phyloP scores from a whole-genome alignment of 2,888 invertebrate genomes.

The Drosophila diplacantha region DNA sequence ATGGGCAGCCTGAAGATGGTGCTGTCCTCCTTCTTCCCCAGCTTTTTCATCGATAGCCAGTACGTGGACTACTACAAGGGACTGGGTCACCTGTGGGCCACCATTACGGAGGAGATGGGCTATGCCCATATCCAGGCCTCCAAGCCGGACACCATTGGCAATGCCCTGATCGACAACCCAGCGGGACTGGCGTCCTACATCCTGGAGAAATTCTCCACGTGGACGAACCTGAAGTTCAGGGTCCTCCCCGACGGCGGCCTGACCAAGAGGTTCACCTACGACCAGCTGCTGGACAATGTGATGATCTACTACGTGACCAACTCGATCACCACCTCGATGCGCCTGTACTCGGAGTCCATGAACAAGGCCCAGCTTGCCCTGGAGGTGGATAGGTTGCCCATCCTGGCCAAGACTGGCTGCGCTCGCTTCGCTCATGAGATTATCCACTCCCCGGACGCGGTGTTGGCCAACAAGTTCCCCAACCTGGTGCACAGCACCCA shows the following conservation, averaged over 20 bases:
- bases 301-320: constrained; percentile 89
- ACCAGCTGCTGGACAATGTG: constrained; percentile 83
- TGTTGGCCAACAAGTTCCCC: constrained; percentile 81
- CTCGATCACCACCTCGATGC: constrained; percentile 84
- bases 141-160: constrained; percentile 91
- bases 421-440: constrained; percentile 86
- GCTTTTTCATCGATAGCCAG: constrained; percentile 80
- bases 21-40: constrained; percentile 80
- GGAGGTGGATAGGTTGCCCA: constrained; percentile 79
- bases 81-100: constrained; percentile 52
- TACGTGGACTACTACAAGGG: constrained; percentile 79
- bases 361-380: constrained; percentile 52
- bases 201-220: constrained; percentile 89
- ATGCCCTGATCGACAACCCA: constrained; percentile 79
- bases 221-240: constrained; percentile 81
- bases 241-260: constrained; percentile 83
- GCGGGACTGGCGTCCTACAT: constrained; percentile 92
- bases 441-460: constrained; percentile 80
- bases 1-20: constrained; percentile 74
- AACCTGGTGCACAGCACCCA: constrained; percentile 84
- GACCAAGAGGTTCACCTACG: constrained; percentile 79
- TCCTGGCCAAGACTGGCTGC: constrained; percentile 85
- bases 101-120: constrained; percentile 79
- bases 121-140: constrained; percentile 89
- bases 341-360: constrained; percentile 84